Conservation (phyloP, 2,888 invertebrate genomes). For the Philereme transversata region DNA sequence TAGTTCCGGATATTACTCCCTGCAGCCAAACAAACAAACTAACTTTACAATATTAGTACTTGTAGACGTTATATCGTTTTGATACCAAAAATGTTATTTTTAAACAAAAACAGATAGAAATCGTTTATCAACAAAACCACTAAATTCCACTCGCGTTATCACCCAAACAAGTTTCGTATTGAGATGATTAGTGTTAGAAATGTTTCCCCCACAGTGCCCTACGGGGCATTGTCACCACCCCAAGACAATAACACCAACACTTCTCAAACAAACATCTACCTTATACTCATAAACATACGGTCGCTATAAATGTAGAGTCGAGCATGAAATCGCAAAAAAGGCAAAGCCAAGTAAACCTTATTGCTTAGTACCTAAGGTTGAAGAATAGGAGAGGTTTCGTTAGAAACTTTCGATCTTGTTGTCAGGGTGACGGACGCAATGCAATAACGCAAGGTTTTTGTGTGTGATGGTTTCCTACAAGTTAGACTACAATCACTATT, state of each 20-base stretch:
- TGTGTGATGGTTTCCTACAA: slow-evolving; percentile 17
- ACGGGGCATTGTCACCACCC: slow-evolving; percentile 27
- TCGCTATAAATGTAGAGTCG: not conserved
- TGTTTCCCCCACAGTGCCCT: slow-evolving; percentile 26
- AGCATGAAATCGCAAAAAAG: not conserved
- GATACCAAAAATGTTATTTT: no score
- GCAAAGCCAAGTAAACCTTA: slow-evolving; percentile 11
- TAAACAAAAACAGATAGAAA: no score
- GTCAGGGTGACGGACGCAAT: slow-evolving; percentile 21
- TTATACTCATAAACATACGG: slow-evolving; percentile 3
- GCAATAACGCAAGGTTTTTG: slow-evolving; percentile 14
- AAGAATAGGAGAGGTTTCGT: not conserved
- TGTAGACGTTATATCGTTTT: no score
- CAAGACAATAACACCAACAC: slow-evolving; percentile 8
- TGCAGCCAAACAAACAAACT: no score
- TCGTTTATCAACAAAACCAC: not conserved
- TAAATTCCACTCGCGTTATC: slow-evolving; percentile 16
- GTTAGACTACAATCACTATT: slow-evolving; percentile 5
- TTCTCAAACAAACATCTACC: slow-evolving; percentile 7
- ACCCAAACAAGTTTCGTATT: slow-evolving; percentile 25
- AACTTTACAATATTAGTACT: no score
- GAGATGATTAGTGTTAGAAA: slow-evolving; percentile 31
- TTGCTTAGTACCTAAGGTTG: not conserved
- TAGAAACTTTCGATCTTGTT: slow-evolving; percentile 19
- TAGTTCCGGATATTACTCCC: no score